Evolutionary conservation across 92 coral and sea anemone genomes (phyloP).

Genomic region (Nematostella vectensis): DNA sequence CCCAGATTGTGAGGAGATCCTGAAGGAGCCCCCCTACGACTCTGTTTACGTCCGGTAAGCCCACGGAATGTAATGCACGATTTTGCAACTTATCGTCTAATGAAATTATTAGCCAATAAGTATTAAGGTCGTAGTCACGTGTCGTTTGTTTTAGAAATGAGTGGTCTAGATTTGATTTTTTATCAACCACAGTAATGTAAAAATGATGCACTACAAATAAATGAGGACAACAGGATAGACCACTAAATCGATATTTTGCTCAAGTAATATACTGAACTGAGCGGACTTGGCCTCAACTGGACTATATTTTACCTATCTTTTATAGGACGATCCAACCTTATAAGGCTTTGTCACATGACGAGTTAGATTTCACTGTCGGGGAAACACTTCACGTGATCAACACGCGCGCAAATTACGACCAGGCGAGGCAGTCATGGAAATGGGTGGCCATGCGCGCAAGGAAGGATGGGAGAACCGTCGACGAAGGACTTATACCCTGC

Average conservation of each 20-base stretch:
- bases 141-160: too few relatives aligned
- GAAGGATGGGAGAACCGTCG: slow-evolving; percentile 68
- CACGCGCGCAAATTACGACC: slow-evolving; percentile 94
- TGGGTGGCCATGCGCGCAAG: slow-evolving; percentile 94
- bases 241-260: too few relatives aligned
- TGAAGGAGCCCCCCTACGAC: slow-evolving; percentile 77
- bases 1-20: slow-evolving; percentile 59
- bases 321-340: slow-evolving; percentile 72
- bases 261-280: too few relatives aligned
- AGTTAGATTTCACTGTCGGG: slow-evolving; percentile 76
- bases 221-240: too few relatives aligned
- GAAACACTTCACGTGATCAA: slow-evolving; percentile 90
- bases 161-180: too few relatives aligned
- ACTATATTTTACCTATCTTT: neutral
- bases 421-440: slow-evolving; percentile 78
- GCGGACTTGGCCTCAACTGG: too few relatives aligned
- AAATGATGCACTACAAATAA: too few relatives aligned
- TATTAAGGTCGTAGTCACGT: too few relatives aligned
- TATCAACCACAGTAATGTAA: too few relatives aligned
- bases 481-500: slow-evolving; percentile 91
- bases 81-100: too few relatives aligned
- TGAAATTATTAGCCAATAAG: too few relatives aligned
- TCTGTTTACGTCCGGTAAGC: slow-evolving; percentile 81
- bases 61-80: too few relatives aligned
- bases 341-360: slow-evolving; percentile 78